Conservation (phyloP, 2,113 vertebrate genomes). For the Cyprinus carpio region DNA sequence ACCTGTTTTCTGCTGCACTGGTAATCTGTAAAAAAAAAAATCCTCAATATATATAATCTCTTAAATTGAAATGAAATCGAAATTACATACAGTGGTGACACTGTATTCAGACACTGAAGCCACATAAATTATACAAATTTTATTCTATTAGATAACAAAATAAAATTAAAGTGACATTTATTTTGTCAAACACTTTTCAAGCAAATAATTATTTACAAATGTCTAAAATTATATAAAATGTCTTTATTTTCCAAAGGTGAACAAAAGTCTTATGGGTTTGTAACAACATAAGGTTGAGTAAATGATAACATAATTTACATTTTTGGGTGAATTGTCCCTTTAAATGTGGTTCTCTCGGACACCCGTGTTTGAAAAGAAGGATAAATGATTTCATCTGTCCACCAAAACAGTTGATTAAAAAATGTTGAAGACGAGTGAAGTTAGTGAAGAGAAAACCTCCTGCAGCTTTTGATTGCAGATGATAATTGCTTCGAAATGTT, state of each 20-base stretch:
- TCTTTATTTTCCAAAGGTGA: no score
- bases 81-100: background rate
- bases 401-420: background rate
- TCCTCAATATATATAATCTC: no score
- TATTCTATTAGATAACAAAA: background rate
- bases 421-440: background rate
- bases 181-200: background rate
- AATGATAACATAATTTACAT: no score
- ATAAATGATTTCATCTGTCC: no score
- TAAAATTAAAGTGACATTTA: background rate
- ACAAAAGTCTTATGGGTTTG: no score
- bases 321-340: no score
- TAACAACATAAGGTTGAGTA: no score
- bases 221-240: no score
- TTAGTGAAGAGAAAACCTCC: background rate
- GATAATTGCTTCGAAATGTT: background rate
- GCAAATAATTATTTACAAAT: background rate
- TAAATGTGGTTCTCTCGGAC: no score
- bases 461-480: background rate
- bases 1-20: conserved; percentile 74
- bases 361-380: background rate
- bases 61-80: background rate
- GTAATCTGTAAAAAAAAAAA: conserved; percentile 58
- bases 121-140: background rate
- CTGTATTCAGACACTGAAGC: background rate